phyloP scores from a whole-genome alignment of 2,888 invertebrate species.

The Ptilodon capucinus region DNA sequence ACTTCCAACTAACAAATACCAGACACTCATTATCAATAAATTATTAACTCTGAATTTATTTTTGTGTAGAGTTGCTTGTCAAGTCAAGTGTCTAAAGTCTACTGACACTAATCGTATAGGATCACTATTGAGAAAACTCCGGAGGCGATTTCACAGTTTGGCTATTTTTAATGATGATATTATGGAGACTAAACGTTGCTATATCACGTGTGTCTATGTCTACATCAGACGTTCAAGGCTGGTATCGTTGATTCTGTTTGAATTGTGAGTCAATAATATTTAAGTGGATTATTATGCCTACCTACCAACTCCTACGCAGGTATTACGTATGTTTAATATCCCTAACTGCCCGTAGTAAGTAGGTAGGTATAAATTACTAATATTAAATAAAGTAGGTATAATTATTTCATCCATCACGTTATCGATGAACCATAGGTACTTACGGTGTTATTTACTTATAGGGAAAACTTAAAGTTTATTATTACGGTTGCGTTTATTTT shows the following conservation, averaged over 20 bases:
- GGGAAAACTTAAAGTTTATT: background rate
- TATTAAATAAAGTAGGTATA: too few species aligned
- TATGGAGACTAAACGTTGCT: constrained; percentile 48
- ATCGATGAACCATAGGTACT: background rate
- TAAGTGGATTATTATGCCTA: background rate
- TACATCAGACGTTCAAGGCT: constrained; percentile 54
- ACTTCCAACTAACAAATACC: constrained; percentile 12
- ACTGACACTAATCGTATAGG: constrained; percentile 34
- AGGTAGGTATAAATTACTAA: background rate
- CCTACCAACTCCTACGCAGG: too few species aligned
- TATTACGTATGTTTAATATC: too few species aligned
- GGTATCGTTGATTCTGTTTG: constrained; percentile 14
- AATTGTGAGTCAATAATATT: constrained; percentile 1
- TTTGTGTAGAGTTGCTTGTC: constrained; percentile 3
- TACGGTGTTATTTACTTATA: background rate
- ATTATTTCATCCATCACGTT: too few species aligned
- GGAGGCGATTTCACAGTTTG: constrained; percentile 41
- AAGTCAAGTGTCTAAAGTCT: constrained; percentile 14
- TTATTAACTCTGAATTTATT: constrained; percentile 1
- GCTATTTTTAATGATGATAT: constrained; percentile 72
- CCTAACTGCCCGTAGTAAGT: too few species aligned
- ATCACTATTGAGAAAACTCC: constrained; percentile 42
- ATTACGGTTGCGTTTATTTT: background rate
- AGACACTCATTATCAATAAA: background rate
- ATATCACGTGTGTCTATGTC: constrained; percentile 38